Percentiles rank a stretch among this genome's conserved stretches.
Conservation (phyloP, 1,140 invertebrate species). For the Habropoda laboriosa region DNA sequence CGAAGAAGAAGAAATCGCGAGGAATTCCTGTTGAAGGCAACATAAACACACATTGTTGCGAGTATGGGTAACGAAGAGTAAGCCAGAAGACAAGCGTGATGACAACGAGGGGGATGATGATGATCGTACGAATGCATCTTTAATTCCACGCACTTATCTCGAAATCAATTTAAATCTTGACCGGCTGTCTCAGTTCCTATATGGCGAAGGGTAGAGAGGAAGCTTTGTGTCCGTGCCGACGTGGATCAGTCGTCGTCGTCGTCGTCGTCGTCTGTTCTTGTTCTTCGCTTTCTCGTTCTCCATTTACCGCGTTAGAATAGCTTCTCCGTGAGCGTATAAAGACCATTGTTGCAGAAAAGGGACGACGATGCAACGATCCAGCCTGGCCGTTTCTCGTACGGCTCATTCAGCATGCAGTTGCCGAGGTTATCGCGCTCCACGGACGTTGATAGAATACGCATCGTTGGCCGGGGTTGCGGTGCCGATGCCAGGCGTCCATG, state of each 20-base stretch:
- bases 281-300: neutral
- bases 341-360: slow-evolving; percentile 45
- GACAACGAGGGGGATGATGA: neutral
- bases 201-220: slow-evolving; percentile 15
- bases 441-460: slow-evolving; percentile 57
- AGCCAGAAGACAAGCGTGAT: slow-evolving; percentile 2
- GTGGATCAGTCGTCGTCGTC: slow-evolving; percentile 29
- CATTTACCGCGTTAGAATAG: slow-evolving; percentile 19
- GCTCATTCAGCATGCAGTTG: slow-evolving; percentile 54
- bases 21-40: no score
- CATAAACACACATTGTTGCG: neutral
- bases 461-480: slow-evolving; percentile 35
- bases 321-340: slow-evolving; percentile 33
- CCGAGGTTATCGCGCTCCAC: slow-evolving; percentile 50
- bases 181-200: slow-evolving; percentile 31
- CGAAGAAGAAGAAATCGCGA: no score
- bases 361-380: slow-evolving; percentile 15
- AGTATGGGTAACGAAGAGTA: neutral
- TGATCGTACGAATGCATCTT: slow-evolving; percentile 46
- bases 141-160: slow-evolving; percentile 53
- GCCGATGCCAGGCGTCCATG: slow-evolving; percentile 23
- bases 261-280: neutral
- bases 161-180: slow-evolving; percentile 50
- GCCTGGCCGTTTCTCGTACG: slow-evolving; percentile 15
- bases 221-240: slow-evolving; percentile 54